Base-by-base conservation (phyloP, 2,113 vertebrate genomes). In the Poeciliopsis turrubarensis region DNA sequence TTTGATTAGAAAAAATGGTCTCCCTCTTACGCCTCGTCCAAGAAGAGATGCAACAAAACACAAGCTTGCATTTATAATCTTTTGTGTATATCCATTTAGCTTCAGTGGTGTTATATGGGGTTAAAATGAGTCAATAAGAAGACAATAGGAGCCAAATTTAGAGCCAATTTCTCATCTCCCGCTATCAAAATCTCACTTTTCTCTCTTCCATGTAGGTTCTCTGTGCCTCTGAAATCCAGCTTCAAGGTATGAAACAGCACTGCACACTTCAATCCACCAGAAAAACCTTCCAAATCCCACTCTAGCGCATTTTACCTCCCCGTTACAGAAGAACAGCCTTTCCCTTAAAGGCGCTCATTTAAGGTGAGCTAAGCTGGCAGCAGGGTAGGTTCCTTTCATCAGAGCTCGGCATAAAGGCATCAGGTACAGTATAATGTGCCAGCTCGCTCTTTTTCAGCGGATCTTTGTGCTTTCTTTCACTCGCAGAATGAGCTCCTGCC, bases 351-450 rank as follows among this genome's bases (percentile, higher is more conserved):
- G 87, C 75, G 77, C 81, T 88, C 73, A 81, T 88, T 88, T 90
- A 72, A 89, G 90, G 87, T 89, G 88, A 87, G 78, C 78, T 61
- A 70, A 84, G 77, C 83, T 87, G 82, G 90, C 77, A 87, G 80
- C 26, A 1, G 84, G 87, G 77, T 78, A 75, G 61, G 82, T 88
- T 85, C 84, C 85, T 89, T 89, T 89, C 82, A 86, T 90, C 81
- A 85, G 79, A 80, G 81, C 84, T 81, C 83, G 81, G 88, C 86
- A 81, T 84, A 87, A 86, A 89, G 77, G 82, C 69, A 87, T 67
- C 68, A 54, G 80, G 62, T 78, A 77, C 75, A 89, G 65, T 80
- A 77, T 79, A 89, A 90, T 83, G 70, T 78, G 75, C 80, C 78
- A 78, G 73, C 34, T 72, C 65, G 25, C 66, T 81, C 72, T 80